A percentile compares a stretch with the other conserved stretches of the same genome.
Evolutionary conservation across 2,888 invertebrate genomes (phyloP).

Genomic region (Harpagoxenus sublaevis): DNA sequence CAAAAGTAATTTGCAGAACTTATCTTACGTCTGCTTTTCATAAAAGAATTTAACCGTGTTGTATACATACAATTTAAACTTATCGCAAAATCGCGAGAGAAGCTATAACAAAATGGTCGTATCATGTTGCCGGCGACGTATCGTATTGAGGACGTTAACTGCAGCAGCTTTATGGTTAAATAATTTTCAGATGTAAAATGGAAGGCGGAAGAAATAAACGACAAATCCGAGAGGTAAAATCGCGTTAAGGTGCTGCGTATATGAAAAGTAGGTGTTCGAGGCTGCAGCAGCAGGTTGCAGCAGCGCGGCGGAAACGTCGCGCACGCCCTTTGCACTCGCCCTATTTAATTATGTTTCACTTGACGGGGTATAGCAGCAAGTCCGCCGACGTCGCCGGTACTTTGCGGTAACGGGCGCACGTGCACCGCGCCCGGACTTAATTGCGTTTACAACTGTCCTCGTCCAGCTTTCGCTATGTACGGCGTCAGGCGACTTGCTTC

Average conservation of each 20-base stretch:
- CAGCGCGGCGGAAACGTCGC: constrained; percentile 33
- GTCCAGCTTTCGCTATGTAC: constrained; percentile 13
- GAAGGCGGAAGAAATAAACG: constrained; percentile 27
- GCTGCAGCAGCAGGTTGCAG: constrained; percentile 7
- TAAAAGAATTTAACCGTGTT: not conserved
- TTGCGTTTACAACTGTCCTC: constrained; percentile 58
- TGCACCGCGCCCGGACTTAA: constrained; percentile 55
- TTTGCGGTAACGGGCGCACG: constrained; percentile 57
- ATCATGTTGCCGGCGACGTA: not conserved
- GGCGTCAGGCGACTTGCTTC: not conserved
- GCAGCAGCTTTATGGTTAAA: constrained; percentile 28
- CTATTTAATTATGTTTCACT: constrained; percentile 62
- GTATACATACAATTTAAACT: not conserved
- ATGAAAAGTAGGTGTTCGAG: constrained; percentile 34
- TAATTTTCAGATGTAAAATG: constrained; percentile 21
- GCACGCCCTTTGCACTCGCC: constrained; percentile 38
- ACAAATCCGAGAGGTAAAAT: constrained; percentile 35
- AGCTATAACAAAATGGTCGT: not conserved
- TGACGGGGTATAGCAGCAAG: constrained; percentile 44
- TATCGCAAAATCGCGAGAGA: not conserved
- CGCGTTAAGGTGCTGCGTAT: constrained; percentile 37
- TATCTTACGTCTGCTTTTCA: not conserved
- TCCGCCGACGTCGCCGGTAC: constrained; percentile 38
- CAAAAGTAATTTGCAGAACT: not conserved
- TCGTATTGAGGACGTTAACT: not conserved